Evolutionary conservation across 2,797 vertebrate genomes (phyloP).

Genomic region (Gymnodraco acuticeps): DNA sequence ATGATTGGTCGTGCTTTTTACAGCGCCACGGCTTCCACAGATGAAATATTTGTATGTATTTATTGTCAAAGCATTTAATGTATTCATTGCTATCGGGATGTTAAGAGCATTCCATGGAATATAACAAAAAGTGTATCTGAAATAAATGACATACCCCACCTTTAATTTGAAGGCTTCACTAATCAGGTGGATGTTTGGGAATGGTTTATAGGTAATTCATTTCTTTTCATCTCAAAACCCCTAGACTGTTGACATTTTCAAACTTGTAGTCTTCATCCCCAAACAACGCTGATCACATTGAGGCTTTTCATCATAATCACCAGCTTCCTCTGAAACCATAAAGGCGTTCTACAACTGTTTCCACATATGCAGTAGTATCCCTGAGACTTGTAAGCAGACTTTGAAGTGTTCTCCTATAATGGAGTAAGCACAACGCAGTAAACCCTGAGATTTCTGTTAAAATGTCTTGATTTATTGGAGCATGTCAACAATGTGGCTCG

Average conservation of each 20-base stretch:
- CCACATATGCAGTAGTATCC: not conserved
- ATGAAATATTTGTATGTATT: no score
- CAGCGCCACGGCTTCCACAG: no score
- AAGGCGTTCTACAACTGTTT: not conserved
- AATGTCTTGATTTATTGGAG: not conserved
- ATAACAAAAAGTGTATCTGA: no score
- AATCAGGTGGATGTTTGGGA: no score
- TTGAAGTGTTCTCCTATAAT: not conserved
- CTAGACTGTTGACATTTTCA: not conserved
- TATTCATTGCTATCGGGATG: no score
- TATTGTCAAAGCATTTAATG: no score
- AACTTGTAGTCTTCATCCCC: not conserved
- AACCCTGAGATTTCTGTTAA: not conserved
- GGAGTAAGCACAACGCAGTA: not conserved
- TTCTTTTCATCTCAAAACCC: not conserved
- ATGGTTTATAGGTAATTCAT: not conserved
- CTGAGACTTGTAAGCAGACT: rapidly evolving
- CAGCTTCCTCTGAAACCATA: not conserved
- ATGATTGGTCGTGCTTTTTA: no score
- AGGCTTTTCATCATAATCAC: not conserved
- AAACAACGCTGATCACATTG: no score
- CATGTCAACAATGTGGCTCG: not conserved
- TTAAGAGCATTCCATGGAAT: no score
- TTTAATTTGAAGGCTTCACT: no score
- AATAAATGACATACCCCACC: no score